Evolutionary conservation across 2,797 vertebrate genomes (phyloP).

Genomic region (Enteromius viviparus): DNA sequence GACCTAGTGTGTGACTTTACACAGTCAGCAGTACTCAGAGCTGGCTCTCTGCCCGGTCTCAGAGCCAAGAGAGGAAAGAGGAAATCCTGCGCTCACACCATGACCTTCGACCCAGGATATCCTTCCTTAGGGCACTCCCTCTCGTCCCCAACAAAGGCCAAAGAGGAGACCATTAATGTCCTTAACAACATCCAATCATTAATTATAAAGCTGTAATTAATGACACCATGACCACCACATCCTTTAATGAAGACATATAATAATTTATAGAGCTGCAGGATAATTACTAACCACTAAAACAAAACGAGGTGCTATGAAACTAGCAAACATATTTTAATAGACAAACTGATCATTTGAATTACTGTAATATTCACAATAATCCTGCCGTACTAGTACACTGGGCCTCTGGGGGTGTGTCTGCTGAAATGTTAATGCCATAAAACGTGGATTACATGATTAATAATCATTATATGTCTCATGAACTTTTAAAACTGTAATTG

Average conservation of each 20-base stretch:
- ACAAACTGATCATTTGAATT: not conserved
- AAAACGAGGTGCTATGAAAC: not conserved
- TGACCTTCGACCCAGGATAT: conserved; percentile 73
- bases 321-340: not conserved
- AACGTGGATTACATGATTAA: conserved; percentile 17
- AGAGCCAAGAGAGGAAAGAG: conserved; percentile 56
- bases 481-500: conserved; percentile 42
- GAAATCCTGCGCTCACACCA: conserved; percentile 71
- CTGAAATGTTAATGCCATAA: conserved; percentile 4
- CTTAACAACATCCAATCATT: conserved; percentile 19
- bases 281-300: conserved; percentile 11
- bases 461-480: conserved; percentile 35
- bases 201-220: conserved; percentile 39
- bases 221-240: conserved; percentile 3
- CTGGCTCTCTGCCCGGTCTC: conserved; percentile 41
- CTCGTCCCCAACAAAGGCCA: conserved; percentile 22
- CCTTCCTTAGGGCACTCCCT: conserved; percentile 65
- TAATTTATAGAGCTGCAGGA: not conserved
- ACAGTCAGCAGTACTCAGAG: conserved; percentile 58
- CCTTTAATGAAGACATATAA: conserved; percentile 12
- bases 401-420: not conserved
- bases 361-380: not conserved
- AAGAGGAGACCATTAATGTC: conserved; percentile 19
- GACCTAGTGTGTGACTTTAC: conserved; percentile 25
- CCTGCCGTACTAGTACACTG: not conserved